A percentile compares a stretch with the other conserved stretches of the same genome.
phyloP scores from a whole-genome alignment of 2,113 vertebrate genomes.

The Myotis brandtii region DNA sequence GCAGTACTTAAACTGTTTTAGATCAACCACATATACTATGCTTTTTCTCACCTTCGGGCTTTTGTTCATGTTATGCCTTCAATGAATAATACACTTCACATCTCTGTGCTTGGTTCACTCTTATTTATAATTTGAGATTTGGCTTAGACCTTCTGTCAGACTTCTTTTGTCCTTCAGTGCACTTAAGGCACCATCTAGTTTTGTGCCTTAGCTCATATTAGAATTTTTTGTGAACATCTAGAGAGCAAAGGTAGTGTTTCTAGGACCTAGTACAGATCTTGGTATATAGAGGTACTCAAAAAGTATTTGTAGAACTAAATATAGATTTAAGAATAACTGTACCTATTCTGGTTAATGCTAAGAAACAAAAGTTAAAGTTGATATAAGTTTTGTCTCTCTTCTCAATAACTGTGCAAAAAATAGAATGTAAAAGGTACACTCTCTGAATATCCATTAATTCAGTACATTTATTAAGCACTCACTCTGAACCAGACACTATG shows the following conservation, averaged over 20 bases:
- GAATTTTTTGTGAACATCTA: background rate
- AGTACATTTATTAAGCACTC: background rate
- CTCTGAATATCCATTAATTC: constrained; percentile 30
- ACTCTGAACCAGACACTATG: background rate
- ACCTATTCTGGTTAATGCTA: background rate
- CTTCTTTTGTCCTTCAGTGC: background rate
- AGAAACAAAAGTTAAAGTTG: background rate
- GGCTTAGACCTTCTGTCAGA: background rate
- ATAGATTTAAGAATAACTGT: background rate
- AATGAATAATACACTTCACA: background rate
- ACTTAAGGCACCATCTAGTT: background rate
- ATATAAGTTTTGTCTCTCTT: background rate
- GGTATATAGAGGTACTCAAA: background rate
- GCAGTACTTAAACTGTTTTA: background rate
- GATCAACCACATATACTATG: background rate
- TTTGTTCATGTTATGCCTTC: background rate
- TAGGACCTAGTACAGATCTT: background rate
- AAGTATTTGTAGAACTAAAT: background rate
- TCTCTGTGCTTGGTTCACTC: background rate
- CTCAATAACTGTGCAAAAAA: constrained; percentile 11
- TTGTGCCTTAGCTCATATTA: background rate
- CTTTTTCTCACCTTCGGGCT: background rate
- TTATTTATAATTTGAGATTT: constrained; percentile 51
- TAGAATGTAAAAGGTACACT: background rate
- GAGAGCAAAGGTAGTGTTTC: background rate